Percentiles rank a stretch among this genome's conserved stretches.
These are phyloP conservation scores for Pseudomyrmex concolor DNA, from an alignment of 1,140 invertebrate species.

Conservation along the genomic window DNA sequence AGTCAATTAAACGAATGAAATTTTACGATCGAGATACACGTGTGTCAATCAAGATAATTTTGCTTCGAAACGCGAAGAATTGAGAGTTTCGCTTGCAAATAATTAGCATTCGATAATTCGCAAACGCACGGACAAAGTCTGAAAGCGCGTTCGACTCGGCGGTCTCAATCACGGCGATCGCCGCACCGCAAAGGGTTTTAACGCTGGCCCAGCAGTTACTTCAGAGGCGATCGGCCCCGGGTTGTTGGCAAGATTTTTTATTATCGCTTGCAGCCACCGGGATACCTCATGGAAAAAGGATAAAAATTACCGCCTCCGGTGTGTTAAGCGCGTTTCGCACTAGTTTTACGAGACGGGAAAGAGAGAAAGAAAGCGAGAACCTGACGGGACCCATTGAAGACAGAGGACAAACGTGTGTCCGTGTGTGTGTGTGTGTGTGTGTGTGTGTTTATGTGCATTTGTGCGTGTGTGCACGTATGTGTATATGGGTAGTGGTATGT, in stretches of 20 bases:
- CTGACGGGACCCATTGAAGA: slow-evolving; percentile 34
- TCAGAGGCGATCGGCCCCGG: slow-evolving; percentile 39
- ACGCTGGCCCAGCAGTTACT: slow-evolving; percentile 47
- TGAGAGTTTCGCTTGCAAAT: neutral
- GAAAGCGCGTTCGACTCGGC: slow-evolving; percentile 44
- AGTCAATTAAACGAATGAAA: slow-evolving; percentile 14
- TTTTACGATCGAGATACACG: neutral
- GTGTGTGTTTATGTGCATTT: slow-evolving; percentile 9
- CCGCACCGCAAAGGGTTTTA: slow-evolving; percentile 54
- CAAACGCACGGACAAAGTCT: slow-evolving; percentile 32
- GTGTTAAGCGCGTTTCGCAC: slow-evolving; percentile 62
- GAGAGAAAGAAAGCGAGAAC: slow-evolving; percentile 24
- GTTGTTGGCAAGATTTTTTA: slow-evolving; percentile 66
- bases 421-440: slow-evolving; percentile 40
- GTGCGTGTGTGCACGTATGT: slow-evolving; percentile 31
- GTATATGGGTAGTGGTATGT: slow-evolving; percentile 59
- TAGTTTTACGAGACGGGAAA: slow-evolving; percentile 47
- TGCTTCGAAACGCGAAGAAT: neutral
- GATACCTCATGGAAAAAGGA: slow-evolving; percentile 72
- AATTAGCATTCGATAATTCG: slow-evolving; percentile 4
- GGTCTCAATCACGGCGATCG: slow-evolving; percentile 53
- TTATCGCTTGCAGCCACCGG: slow-evolving; percentile 52
- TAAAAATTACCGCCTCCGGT: slow-evolving; percentile 70
- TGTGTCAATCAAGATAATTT: neutral
- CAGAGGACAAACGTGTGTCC: slow-evolving; percentile 18